Conservation (phyloP, 2,797 vertebrate genomes). For the Pangasius mekongensis region DNA sequence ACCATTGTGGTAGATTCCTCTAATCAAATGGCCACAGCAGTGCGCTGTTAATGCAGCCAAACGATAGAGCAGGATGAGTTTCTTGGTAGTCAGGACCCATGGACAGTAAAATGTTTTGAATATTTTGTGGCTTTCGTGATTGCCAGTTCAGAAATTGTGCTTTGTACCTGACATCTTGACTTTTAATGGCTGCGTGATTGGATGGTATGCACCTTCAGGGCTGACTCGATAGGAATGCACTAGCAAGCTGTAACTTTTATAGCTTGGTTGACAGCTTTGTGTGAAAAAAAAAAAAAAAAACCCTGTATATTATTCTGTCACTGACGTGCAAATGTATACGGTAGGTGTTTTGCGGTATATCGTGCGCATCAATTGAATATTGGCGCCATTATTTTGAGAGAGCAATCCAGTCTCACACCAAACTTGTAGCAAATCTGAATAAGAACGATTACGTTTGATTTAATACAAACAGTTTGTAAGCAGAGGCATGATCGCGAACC, state of each 20-base stretch:
- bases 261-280: background rate
- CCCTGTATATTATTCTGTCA: background rate
- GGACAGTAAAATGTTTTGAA: background rate
- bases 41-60: background rate
- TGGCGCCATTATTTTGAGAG: background rate
- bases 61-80: background rate
- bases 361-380: too few relatives aligned
- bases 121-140: background rate
- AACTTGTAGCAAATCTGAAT: background rate
- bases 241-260: background rate
- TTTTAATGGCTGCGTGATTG: background rate
- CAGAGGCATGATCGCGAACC: background rate
- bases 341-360: background rate
- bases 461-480: background rate
- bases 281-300: background rate
- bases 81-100: background rate
- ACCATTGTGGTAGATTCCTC: background rate
- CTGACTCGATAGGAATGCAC: background rate
- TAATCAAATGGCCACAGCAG: too few relatives aligned
- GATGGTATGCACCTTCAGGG: background rate
- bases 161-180: background rate
- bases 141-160: background rate
- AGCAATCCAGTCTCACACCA: background rate
- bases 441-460: background rate
- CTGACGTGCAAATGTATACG: background rate